These are phyloP conservation scores for Melitaea athalia DNA, from an alignment of 2,888 invertebrate genomes.

Conservation along the genomic window DNA sequence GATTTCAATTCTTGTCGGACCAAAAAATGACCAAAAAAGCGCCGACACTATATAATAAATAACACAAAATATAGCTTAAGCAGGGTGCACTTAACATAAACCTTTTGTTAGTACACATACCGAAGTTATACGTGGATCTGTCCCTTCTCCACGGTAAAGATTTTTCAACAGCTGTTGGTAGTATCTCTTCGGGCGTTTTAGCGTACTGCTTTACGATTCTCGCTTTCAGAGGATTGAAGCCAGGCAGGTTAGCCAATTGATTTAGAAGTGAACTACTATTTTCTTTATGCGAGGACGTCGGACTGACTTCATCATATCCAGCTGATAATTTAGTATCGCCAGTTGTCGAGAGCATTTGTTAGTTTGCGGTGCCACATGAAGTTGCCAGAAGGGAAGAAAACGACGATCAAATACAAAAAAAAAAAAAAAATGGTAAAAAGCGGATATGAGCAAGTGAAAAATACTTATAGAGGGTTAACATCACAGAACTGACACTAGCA, in stretches of 20 bases:
- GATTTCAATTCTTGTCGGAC: constrained; percentile 4
- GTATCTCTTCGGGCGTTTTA: constrained; percentile 83
- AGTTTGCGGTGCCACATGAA: constrained; percentile 77
- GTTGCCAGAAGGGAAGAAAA: constrained; percentile 82
- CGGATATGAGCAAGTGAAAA: constrained; percentile 56
- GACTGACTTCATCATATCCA: constrained; percentile 80
- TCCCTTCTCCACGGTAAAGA: constrained; percentile 93
- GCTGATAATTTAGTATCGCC: constrained; percentile 68
- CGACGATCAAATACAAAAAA: constrained; percentile 75
- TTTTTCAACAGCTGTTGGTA: constrained; percentile 90
- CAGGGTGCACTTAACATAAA: constrained; percentile 26
- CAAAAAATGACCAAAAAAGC: constrained; percentile 14
- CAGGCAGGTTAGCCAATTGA: constrained; percentile 86
- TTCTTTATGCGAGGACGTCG: constrained; percentile 82
- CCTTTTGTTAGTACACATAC: constrained; percentile 76
- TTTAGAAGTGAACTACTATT: constrained; percentile 87
- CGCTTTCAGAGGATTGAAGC: constrained; percentile 86
- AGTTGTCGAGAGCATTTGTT: constrained; percentile 69
- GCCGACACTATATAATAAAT: constrained; percentile 4
- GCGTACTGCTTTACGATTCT: constrained; percentile 87
- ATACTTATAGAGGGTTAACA: constrained; percentile 24
- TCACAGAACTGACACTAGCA: constrained; percentile 31
- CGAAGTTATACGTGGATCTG: constrained; percentile 87
- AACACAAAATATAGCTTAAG: constrained; percentile 12
- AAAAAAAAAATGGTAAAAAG: constrained; percentile 70